Conservation (phyloP, 2,888 invertebrate genomes). For the Brenthis daphne region DNA sequence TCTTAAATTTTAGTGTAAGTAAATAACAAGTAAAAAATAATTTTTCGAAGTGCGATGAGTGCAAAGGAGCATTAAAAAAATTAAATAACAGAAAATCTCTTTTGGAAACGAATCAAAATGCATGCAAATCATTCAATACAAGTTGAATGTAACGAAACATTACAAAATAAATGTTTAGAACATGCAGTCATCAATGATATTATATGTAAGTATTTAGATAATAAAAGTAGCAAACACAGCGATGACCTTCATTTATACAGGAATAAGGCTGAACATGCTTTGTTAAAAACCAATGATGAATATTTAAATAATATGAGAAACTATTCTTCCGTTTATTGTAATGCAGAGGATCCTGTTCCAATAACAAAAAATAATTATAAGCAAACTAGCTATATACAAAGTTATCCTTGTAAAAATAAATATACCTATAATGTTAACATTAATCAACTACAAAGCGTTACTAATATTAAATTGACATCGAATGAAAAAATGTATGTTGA, state of each 20-base stretch:
- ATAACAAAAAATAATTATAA: neutral
- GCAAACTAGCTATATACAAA: neutral
- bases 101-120: neutral
- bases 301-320: slow-evolving; percentile 6
- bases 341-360: neutral
- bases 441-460: neutral
- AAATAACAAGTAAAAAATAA: neutral
- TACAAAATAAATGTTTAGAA: neutral
- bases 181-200: slow-evolving; percentile 6
- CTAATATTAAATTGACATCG: slow-evolving; percentile 17
- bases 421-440: neutral
- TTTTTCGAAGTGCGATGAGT: too few relatives aligned
- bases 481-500: slow-evolving; percentile 45
- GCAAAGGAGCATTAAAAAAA: too few relatives aligned
- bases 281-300: slow-evolving; percentile 9
- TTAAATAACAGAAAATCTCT: too few relatives aligned
- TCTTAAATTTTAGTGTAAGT: slow-evolving; percentile 1
- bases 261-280: slow-evolving; percentile 23
- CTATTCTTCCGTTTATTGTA: neutral
- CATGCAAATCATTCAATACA: slow-evolving; percentile 4
- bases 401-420: slow-evolving; percentile 11
- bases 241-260: slow-evolving; percentile 15
- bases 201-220: slow-evolving; percentile 11
- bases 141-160: neutral
- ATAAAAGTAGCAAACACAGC: slow-evolving; percentile 3